Conservation (phyloP, 2,113 vertebrate species). For the Podarcis muralis region DNA sequence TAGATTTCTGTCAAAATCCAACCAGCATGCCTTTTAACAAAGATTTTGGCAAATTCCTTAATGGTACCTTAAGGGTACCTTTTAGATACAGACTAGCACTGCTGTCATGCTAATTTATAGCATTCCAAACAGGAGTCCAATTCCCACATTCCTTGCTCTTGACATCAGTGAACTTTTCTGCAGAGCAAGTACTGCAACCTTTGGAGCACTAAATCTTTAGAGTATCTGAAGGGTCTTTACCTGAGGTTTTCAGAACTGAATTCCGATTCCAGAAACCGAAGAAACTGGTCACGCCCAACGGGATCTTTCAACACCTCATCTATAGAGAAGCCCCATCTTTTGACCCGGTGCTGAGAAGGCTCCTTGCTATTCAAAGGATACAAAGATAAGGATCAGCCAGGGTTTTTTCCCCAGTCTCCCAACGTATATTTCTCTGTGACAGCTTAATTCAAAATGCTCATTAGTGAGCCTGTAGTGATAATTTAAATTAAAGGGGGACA, state of each 20-base stretch:
- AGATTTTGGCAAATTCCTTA: background rate
- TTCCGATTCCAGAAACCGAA: constrained; percentile 96
- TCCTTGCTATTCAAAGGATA: constrained; percentile 84
- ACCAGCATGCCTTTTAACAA: constrained; percentile 8
- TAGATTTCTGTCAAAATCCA: background rate
- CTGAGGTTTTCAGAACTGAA: constrained; percentile 98
- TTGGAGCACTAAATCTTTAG: background rate
- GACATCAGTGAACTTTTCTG: background rate
- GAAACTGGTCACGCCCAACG: constrained; percentile 89
- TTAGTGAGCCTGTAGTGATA: background rate
- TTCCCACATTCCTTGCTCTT: constrained; percentile 1
- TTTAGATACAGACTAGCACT: background rate
- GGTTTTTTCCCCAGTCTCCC: constrained; percentile 48
- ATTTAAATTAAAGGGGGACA: background rate
- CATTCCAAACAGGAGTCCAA: background rate
- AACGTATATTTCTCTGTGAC: background rate
- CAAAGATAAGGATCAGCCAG: constrained; percentile 52
- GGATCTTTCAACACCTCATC: constrained; percentile 93
- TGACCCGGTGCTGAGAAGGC: constrained; percentile 92
- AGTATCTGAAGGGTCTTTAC: constrained; percentile 70
- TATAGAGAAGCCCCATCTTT: constrained; percentile 93
- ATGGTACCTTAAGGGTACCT: background rate
- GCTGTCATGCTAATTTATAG: background rate
- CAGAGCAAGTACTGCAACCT: background rate
- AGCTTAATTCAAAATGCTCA: constrained; percentile 51